Evolutionary conservation across 2,113 vertebrate species (phyloP).

Genomic region (Alectura lathami): DNA sequence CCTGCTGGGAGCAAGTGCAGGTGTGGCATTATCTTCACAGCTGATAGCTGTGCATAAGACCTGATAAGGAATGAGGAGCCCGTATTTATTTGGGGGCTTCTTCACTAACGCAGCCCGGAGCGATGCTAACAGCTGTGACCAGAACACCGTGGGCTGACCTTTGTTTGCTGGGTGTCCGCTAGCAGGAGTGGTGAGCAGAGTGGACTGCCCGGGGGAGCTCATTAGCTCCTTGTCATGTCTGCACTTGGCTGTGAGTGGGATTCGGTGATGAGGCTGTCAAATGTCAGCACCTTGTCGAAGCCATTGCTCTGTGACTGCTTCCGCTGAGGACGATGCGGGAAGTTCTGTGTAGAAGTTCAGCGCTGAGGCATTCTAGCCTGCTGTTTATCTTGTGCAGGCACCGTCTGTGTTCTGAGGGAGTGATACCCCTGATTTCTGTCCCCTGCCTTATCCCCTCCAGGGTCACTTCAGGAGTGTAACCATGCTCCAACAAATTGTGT

Average conservation of each 20-base stretch:
- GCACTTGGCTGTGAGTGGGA: slow-evolving; percentile 59
- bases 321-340: background rate
- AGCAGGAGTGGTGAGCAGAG: background rate
- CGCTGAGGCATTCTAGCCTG: slow-evolving; percentile 27
- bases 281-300: slow-evolving; percentile 65
- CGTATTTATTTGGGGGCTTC: background rate
- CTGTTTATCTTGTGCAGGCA: slow-evolving; percentile 3
- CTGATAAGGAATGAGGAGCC: background rate
- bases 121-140: background rate
- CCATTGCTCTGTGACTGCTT: slow-evolving; percentile 13
- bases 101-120: fast-evolving
- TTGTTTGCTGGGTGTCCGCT: background rate
- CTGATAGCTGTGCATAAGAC: background rate
- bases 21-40: background rate
- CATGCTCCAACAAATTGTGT: background rate
- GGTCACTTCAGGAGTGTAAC: background rate
- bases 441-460: background rate
- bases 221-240: slow-evolving; percentile 57
- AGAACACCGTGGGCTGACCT: background rate
- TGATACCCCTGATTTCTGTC: background rate
- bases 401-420: background rate
- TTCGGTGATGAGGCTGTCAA: slow-evolving; percentile 51
- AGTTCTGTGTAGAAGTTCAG: slow-evolving; percentile 53
- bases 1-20: background rate
- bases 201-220: background rate